These are phyloP conservation scores for Synergus japonicus DNA, from an alignment of 2,888 invertebrate species.

Conservation along the genomic window DNA sequence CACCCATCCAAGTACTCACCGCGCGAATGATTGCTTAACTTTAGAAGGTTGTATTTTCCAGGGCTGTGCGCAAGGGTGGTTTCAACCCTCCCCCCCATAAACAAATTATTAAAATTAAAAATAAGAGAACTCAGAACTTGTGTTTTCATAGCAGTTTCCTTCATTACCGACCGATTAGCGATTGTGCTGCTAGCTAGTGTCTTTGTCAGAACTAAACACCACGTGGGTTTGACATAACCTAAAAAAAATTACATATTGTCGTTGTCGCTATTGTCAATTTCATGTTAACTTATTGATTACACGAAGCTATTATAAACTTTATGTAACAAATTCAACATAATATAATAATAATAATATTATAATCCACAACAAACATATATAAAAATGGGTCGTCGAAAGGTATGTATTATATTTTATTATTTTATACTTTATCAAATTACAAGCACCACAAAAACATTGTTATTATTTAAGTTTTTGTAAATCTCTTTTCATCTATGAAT, in stretches of 20 bases:
- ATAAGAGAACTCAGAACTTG: no score
- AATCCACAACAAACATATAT: background rate
- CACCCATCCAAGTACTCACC: no score
- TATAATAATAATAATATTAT: background rate
- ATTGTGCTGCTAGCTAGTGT: background rate
- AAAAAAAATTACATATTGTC: background rate
- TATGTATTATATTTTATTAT: slow-evolving; percentile 32
- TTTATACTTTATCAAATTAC: background rate
- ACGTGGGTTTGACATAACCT: background rate
- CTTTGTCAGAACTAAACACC: background rate
- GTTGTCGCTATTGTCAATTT: no score
- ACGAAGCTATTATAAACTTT: no score
- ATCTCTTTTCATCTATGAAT: background rate
- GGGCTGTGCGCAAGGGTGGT: no score
- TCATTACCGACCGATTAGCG: background rate
- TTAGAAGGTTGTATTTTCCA: no score
- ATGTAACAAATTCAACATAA: background rate
- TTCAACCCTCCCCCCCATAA: no score
- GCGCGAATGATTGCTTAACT: no score
- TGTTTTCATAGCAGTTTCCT: background rate
- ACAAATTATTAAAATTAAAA: no score
- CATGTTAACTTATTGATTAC: no score
- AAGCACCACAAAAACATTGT: background rate
- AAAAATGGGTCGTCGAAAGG: slow-evolving; percentile 54
- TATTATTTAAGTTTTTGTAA: background rate